phyloP scores from a whole-genome alignment of 1,140 invertebrate species.

The Hydropsyche tenuis region DNA sequence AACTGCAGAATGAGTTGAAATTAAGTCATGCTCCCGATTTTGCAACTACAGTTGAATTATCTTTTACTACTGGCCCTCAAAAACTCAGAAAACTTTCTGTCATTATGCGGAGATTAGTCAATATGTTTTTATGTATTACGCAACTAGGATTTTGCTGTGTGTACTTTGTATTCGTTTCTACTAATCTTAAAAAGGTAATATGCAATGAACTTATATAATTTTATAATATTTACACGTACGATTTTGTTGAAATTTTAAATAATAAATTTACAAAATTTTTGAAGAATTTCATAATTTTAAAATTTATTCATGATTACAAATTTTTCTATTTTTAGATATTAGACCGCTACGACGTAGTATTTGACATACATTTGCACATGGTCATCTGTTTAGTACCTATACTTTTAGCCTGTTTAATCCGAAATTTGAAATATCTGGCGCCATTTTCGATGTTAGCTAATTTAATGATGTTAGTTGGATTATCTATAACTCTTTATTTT shows the following conservation, averaged over 20 bases:
- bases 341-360: conserved; percentile 65
- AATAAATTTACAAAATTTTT: too few species aligned
- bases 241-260: too few species aligned
- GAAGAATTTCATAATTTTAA: too few species aligned
- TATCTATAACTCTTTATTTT: conserved; percentile 75
- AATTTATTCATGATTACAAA: too few species aligned
- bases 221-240: too few species aligned
- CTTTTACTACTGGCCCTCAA: conserved; percentile 75
- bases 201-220: too few species aligned
- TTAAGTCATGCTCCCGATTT: conserved; percentile 67
- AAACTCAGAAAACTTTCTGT: conserved; percentile 66
- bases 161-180: conserved; percentile 91
- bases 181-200: conserved; percentile 76
- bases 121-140: conserved; percentile 84
- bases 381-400: conserved; percentile 74
- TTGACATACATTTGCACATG: conserved; percentile 74
- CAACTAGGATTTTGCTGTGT: conserved; percentile 96
- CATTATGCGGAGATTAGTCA: conserved; percentile 70
- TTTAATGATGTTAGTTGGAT: conserved; percentile 70
- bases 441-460: conserved; percentile 78
- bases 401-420: conserved; percentile 75
- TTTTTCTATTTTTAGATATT: conserved; percentile 63
- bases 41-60: conserved; percentile 78
- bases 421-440: conserved; percentile 76
- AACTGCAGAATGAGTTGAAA: conserved; percentile 23